Conservation (phyloP, 53 echinoderm and acorn worm species). For the Holothuria scabra region DNA sequence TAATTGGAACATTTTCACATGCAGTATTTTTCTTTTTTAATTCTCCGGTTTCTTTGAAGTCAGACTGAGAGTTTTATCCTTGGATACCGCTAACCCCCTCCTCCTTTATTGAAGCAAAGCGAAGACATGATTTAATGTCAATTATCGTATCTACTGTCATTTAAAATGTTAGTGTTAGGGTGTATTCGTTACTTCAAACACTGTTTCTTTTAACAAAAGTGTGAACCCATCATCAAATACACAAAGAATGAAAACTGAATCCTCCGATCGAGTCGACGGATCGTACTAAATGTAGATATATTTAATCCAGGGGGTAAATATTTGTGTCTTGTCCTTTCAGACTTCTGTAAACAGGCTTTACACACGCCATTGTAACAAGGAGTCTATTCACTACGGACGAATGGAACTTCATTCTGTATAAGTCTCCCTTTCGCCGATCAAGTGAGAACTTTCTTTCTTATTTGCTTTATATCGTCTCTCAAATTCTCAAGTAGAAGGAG, state of each 20-base stretch:
- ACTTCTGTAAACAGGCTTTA: constrained; percentile 21
- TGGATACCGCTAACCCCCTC: too few species aligned
- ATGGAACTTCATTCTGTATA: background rate
- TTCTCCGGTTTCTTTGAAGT: too few species aligned
- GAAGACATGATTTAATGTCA: too few species aligned
- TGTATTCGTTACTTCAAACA: too few species aligned
- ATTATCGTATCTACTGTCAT: too few species aligned
- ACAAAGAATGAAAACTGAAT: background rate
- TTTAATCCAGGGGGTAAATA: constrained; percentile 28
- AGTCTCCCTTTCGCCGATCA: constrained; percentile 8
- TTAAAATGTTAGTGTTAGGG: too few species aligned
- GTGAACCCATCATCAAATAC: too few species aligned
- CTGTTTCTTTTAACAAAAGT: too few species aligned
- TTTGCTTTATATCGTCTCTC: constrained; percentile 3
- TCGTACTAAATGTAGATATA: constrained; percentile 12
- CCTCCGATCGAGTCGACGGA: background rate
- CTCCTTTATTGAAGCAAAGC: too few species aligned
- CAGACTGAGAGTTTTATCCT: too few species aligned
- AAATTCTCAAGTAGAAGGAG: background rate
- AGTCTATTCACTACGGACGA: constrained; percentile 1
- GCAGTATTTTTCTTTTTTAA: too few species aligned
- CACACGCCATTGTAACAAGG: constrained; percentile 17
- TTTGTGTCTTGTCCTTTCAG: constrained; percentile 38
- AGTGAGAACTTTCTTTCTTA: constrained; percentile 6
- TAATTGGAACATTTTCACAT: too few species aligned